phyloP scores from a whole-genome alignment of 2,888 invertebrate species.

The Idaea dimidiata region DNA sequence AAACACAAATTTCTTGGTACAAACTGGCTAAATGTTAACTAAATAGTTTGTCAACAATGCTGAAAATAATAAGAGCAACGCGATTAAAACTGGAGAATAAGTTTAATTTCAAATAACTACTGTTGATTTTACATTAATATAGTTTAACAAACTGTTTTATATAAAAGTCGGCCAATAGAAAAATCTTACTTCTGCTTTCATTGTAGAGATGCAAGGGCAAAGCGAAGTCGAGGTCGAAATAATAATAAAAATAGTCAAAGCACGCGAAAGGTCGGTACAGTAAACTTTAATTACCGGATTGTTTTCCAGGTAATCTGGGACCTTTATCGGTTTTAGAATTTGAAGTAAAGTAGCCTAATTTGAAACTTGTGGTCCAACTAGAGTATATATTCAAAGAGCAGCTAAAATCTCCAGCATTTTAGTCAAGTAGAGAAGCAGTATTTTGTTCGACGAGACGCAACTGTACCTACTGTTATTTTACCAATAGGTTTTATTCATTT shows the following conservation, averaged over 20 bases:
- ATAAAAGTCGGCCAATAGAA: neutral
- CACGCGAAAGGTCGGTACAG: neutral
- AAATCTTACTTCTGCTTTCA: neutral
- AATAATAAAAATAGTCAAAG: neutral
- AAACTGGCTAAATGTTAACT: no score
- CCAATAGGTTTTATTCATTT: neutral
- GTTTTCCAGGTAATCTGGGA: neutral
- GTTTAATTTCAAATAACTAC: no score
- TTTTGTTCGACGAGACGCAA: no score
- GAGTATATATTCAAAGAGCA: neutral
- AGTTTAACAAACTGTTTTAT: no score
- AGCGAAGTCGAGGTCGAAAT: neutral
- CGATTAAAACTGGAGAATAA: no score
- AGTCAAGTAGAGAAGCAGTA: no score
- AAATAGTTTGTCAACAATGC: no score
- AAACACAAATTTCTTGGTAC: no score
- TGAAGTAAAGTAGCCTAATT: neutral
- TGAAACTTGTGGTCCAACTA: neutral
- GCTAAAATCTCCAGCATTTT: neutral
- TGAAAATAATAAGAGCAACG: no score
- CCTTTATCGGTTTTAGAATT: neutral
- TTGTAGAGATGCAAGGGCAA: neutral
- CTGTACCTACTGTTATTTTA: no score
- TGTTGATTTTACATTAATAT: no score
- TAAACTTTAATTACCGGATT: neutral